Conservation (phyloP, 2,888 invertebrate species). For the Chloroclystis v-ata region DNA sequence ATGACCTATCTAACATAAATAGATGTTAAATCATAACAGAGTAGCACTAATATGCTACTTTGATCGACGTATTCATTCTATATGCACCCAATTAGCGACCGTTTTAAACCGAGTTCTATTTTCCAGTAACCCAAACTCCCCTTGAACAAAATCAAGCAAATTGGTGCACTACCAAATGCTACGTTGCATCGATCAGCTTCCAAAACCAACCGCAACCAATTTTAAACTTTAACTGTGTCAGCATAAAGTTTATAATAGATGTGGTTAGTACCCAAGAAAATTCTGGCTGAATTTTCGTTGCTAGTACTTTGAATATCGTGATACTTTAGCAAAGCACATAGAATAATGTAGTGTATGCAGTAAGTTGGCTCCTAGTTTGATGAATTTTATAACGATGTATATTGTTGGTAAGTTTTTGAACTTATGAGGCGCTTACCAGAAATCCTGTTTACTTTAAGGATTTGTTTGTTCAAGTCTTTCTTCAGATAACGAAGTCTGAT, state of each 20-base stretch:
- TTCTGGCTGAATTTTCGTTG: slow-evolving; percentile 49
- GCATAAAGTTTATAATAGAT: slow-evolving; percentile 26
- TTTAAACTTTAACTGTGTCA: slow-evolving; percentile 25
- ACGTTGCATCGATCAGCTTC: slow-evolving; percentile 49
- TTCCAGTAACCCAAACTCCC: slow-evolving; percentile 30
- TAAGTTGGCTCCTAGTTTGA: slow-evolving; percentile 43
- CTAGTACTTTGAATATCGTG: slow-evolving; percentile 50
- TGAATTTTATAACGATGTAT: slow-evolving; percentile 47
- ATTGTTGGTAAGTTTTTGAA: slow-evolving; percentile 29
- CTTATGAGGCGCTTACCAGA: slow-evolving; percentile 13
- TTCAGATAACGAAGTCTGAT: neutral
- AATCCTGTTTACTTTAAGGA: slow-evolving; percentile 8
- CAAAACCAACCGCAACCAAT: slow-evolving; percentile 19
- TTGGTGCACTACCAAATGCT: slow-evolving; percentile 57
- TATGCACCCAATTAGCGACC: slow-evolving; percentile 8
- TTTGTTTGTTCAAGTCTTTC: too few species aligned
- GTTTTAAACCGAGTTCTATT: slow-evolving; percentile 23
- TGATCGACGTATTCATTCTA: too few species aligned
- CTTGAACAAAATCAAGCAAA: slow-evolving; percentile 62
- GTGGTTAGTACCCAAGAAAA: slow-evolving; percentile 31
- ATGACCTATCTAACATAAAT: too few species aligned
- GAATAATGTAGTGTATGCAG: slow-evolving; percentile 48
- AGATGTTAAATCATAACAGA: too few species aligned
- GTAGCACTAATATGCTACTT: too few species aligned
- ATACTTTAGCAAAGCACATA: slow-evolving; percentile 53